Base-by-base conservation (phyloP, 1,140 invertebrate species). In the Medauroidea extradentata region DNA sequence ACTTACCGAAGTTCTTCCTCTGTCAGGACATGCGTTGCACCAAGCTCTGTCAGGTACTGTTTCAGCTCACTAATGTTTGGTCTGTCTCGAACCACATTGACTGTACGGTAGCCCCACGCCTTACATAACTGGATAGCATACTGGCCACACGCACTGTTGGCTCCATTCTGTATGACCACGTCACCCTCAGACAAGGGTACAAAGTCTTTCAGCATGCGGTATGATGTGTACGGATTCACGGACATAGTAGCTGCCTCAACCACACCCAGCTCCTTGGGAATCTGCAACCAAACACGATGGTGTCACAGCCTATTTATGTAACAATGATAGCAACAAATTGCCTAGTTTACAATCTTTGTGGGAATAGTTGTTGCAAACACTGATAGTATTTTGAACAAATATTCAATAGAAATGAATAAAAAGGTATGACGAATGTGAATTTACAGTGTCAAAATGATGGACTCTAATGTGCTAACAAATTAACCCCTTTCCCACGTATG, bases 161-260 rank as follows among this genome's bases (percentile, higher is more conserved):
- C 94, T 46, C 94, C 96, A 80, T 99, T 99, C 79, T 99, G 96
- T 69, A 99, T 94, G 1, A 97, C 81, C 29, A 82, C 83, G 71
- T 96, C 92, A 18, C 93, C 94, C 43, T 85, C 78, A 65, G 85
- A 81, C 0, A 99, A 76, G 29, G 78, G 60, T 25, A 85, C 85
- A 83, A 94, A 99, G 77, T 98, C 94, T 71, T 86, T 87, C 0
- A 99, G 73, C 94, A 99, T 96, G 75, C 95, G 82, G 69, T 93
- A 98, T 0, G 96, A 96, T n/a, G 96, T 98, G 61, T 88, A 90
- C 18, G 96, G 95, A 78, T 99, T 99, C 0, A 98, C 93, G 46
- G 85, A 85, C 0, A 98, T 71, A 48, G 94, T 97, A 59, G 94
- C 90, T 5, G 93, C 93, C 75, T 88, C 84, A 0, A 89, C 76